Evolutionary conservation across 2,797 vertebrate species (phyloP), one percentile per base, ranked within the genome.

Genomic region (Enteromius mattozi): DNA sequence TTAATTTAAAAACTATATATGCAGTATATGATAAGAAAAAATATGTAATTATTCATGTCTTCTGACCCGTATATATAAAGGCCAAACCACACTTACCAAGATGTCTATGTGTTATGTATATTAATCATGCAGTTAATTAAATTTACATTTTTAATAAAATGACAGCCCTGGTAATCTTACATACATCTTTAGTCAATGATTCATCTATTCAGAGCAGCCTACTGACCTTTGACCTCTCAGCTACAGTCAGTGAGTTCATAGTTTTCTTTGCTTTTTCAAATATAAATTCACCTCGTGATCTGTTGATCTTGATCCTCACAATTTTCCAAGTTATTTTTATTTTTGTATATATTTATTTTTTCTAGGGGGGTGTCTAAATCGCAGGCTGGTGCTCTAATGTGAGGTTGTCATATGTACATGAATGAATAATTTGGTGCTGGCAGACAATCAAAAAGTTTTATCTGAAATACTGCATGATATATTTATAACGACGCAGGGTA

Each of bases 141-240:
- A 30, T 33, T 47, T 0, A 4, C 2, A 8, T 45, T 4, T 74
- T 13, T n/a, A 12, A 37, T 68, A 19, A 17, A 30, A 35, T 75
- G 30, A 51, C 7, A 77, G 45, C 30, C 17, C n/a, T 78, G 30
- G 45, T 40, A 33, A 30, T 42, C 16, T 51, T 75, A 19, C 49
- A 5, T 33, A 40, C 24, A 51, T 81, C 24, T 66, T 77, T 27
- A 51, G 49, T 78, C 51, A 81, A 82, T 56, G 49, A 72, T 83
- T 77, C 63, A 75, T 65, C 59, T 49, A 71, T 75, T 74, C 40
- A 81, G 35, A 49, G 65, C 21, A 42, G 19, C 65, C 61, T 40
- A 13, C 6, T 61, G 76, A 88, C 83, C 45, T 82, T 70, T 85
- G 70, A 85, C 54, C 77, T 78, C 63, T 77, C 51, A 4, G 61